Conservation (phyloP, 2,888 invertebrate genomes). For the Zygogramma bicolorata region DNA sequence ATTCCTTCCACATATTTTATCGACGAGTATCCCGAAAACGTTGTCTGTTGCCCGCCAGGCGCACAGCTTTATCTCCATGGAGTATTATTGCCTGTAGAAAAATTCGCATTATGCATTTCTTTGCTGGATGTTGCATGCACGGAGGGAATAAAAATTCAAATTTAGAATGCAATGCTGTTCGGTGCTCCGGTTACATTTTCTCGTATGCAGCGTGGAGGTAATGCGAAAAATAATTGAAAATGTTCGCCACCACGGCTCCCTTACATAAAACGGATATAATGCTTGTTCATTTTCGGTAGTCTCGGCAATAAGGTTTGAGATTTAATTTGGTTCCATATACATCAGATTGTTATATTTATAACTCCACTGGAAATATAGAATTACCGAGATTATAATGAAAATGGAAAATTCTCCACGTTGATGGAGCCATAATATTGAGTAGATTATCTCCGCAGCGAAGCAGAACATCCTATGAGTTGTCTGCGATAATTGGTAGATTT, state of each 20-base stretch:
- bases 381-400: too few relatives aligned
- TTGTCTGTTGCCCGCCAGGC: conserved; percentile 34
- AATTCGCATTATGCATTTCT: conserved; percentile 26
- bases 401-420: too few relatives aligned
- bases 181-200: background rate
- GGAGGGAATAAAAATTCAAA: conserved; percentile 15
- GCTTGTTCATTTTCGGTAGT: background rate
- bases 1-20: conserved; percentile 45
- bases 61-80: conserved; percentile 34
- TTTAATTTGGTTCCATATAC: too few relatives aligned
- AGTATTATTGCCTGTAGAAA: conserved; percentile 30
- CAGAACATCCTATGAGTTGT: too few relatives aligned
- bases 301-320: too few relatives aligned
- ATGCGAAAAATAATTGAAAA: background rate
- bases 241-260: background rate
- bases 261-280: background rate
- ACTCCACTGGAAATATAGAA: too few relatives aligned
- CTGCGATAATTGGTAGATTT: too few relatives aligned
- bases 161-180: background rate
- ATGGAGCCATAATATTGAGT: too few relatives aligned
- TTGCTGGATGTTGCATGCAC: conserved; percentile 11
- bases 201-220: background rate
- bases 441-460: too few relatives aligned
- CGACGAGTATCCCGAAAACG: conserved; percentile 26
- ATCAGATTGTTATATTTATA: too few relatives aligned